phyloP scores from a whole-genome alignment of 2,888 invertebrate species.

The Aleiodes leptofemur region DNA sequence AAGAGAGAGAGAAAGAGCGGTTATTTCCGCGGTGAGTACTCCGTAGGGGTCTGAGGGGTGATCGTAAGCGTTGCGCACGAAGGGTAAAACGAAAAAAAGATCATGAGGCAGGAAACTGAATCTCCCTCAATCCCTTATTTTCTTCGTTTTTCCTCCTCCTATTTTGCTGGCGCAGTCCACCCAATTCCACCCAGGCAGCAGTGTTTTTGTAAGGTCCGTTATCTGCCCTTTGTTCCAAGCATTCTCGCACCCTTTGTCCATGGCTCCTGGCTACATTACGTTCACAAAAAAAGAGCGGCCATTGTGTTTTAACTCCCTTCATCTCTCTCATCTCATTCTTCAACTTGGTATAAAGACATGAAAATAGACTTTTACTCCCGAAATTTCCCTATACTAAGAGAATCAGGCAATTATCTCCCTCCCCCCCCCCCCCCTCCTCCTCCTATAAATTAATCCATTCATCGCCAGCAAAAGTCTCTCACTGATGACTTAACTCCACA shows the following conservation, averaged over 20 bases:
- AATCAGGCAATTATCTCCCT: background rate
- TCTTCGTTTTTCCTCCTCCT: conserved; percentile 32
- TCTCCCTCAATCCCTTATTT: conserved; percentile 43
- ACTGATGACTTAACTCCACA: background rate
- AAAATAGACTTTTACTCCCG: background rate
- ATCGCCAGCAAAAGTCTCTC: conserved; percentile 64
- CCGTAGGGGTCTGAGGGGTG: background rate
- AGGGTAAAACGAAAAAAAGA: conserved; percentile 18
- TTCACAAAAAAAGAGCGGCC: conserved; percentile 3
- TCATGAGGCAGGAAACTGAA: conserved; percentile 48
- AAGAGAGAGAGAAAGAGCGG: background rate
- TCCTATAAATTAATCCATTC: conserved; percentile 51
- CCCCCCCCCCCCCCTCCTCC: background rate
- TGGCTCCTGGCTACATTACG: conserved; percentile 46
- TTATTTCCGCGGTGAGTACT: conserved; percentile 1
- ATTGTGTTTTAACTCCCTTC: conserved; percentile 3
- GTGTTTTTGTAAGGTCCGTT: conserved; percentile 70
- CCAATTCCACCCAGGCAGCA: conserved; percentile 19
- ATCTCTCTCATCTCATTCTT: background rate
- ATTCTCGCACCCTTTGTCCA: conserved; percentile 67
- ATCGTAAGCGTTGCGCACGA: background rate
- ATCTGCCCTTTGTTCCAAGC: conserved; percentile 71
- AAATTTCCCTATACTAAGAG: background rate
- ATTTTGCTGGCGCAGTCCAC: conserved; percentile 28
- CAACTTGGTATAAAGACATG: conserved; percentile 2